These are phyloP conservation scores for Tetranychus truncatus DNA, from an alignment of 2,888 invertebrate species.

Conservation along the genomic window DNA sequence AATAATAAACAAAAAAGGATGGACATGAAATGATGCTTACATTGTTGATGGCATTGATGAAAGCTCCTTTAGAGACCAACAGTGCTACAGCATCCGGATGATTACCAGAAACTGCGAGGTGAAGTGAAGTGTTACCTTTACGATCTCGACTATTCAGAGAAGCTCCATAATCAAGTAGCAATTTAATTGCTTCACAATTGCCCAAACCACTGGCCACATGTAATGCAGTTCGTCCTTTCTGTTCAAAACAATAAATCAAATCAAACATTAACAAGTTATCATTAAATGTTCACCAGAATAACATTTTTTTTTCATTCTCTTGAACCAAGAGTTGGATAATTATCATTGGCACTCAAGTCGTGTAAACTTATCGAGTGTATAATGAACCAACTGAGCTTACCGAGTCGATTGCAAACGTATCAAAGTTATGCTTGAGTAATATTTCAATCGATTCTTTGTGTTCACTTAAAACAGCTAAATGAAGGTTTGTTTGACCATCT, in stretches of 20 bases:
- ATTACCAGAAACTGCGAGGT: constrained; percentile 61
- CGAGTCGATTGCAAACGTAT: constrained; percentile 27
- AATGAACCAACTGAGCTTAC: constrained; percentile 18
- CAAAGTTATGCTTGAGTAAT: constrained; percentile 29
- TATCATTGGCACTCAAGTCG: too few species aligned
- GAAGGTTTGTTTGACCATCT: constrained; percentile 29
- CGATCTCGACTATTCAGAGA: constrained; percentile 27
- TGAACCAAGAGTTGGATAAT: neutral
- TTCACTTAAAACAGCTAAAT: constrained; percentile 31
- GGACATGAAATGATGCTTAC: constrained; percentile 36
- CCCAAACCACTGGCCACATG: constrained; percentile 32
- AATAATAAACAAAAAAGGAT: neutral
- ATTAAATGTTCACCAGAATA: neutral
- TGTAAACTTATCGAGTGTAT: too few species aligned
- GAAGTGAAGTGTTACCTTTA: constrained; percentile 45
- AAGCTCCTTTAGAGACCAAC: constrained; percentile 48
- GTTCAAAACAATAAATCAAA: constrained; percentile 19
- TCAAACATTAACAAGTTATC: neutral
- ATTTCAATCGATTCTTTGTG: constrained; percentile 29
- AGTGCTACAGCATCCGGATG: constrained; percentile 48
- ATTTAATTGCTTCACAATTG: constrained; percentile 28
- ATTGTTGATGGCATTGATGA: constrained; percentile 51
- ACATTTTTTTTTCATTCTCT: neutral
- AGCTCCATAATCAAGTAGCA: constrained; percentile 31
- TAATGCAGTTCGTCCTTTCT: constrained; percentile 33